These are phyloP conservation scores for Yponomeuta evonymella DNA, from an alignment of 2,888 invertebrate species.

Conservation along the genomic window DNA sequence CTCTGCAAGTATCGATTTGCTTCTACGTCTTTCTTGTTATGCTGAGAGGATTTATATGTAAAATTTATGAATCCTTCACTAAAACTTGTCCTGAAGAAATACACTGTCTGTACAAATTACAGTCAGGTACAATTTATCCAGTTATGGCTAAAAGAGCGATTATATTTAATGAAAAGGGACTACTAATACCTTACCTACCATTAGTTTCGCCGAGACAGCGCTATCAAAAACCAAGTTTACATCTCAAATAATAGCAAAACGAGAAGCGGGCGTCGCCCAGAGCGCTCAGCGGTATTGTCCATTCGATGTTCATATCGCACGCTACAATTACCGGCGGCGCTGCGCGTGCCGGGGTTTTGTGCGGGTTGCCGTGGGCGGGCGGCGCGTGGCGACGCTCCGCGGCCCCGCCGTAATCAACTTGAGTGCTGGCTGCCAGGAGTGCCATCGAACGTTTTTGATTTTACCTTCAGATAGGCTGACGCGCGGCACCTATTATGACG, in stretches of 20 bases:
- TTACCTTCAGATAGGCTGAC: constrained; percentile 48
- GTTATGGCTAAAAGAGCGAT: too few relatives aligned
- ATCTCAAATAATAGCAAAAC: constrained; percentile 1
- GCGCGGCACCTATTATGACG: constrained; percentile 37
- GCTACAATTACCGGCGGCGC: constrained; percentile 46
- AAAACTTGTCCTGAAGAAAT: too few relatives aligned
- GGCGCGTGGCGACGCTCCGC: constrained; percentile 13
- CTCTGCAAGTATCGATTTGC: too few relatives aligned
- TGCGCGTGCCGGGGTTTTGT: constrained; percentile 32
- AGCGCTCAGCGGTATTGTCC: constrained; percentile 2
- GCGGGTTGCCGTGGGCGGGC: neutral
- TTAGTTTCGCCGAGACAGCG: neutral
- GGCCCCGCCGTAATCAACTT: constrained; percentile 72
- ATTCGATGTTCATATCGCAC: constrained; percentile 34
- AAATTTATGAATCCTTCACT: too few relatives aligned
- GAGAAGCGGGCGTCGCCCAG: constrained; percentile 12
- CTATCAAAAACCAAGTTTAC: neutral
- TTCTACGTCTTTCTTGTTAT: too few relatives aligned
- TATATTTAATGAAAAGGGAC: too few relatives aligned
- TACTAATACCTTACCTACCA: neutral
- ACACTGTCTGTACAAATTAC: too few relatives aligned
- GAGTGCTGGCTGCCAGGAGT: constrained; percentile 66
- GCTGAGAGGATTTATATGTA: too few relatives aligned
- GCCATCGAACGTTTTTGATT: constrained; percentile 62
- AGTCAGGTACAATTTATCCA: too few relatives aligned